Base-by-base conservation (phyloP, 2,888 invertebrate genomes). In the Phaonia tiefii region DNA sequence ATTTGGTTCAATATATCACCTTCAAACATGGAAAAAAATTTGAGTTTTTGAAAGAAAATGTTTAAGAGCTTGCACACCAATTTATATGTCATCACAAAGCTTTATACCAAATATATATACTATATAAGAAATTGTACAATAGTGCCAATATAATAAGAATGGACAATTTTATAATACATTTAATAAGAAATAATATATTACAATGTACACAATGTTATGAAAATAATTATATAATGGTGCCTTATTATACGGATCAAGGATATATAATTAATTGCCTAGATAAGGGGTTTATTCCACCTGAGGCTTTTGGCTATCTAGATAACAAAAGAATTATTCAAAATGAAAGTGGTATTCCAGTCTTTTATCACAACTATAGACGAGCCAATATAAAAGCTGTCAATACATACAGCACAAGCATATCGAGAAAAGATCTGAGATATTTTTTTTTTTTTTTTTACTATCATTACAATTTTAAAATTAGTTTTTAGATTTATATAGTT, bases 1-100 rank as follows among this genome's bases (percentile, higher is more conserved):
- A 44, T 46, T 10, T 67, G 54, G 76, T 76, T 70, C 20, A 76
- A 70, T 60, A 60, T 66, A 44, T 66, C 70, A 10, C 70, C 73
- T 11, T 63, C 65, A 11, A 39, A n/a, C 2, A 44, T 44, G 44
- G 44, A 44, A 11, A 44, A n/a, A 8, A 44, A 44, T n/a, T 4
- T 8, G 15, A 44, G 11, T 46, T 17, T 58, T 60, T 8, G 51
- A 69, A 26, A 56, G 49, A 39, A 72, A 66, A 72, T 49, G 66
- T 37, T 58, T 77, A 10, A 65, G 77, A 58, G 51, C 37, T 65
- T 70, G 71, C 17, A 70, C 71, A 0, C 46, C 75, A 37, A 26
- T 44, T 8, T 44, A 44, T 13, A 44, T 4, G 13, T 44, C 44
- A n/a, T 4, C 44, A 3, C 4, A 44, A 8, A 44, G 44, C 11